These are phyloP conservation scores for Sipha flava DNA, from an alignment of 1,140 invertebrate species.

Conservation along the genomic window DNA sequence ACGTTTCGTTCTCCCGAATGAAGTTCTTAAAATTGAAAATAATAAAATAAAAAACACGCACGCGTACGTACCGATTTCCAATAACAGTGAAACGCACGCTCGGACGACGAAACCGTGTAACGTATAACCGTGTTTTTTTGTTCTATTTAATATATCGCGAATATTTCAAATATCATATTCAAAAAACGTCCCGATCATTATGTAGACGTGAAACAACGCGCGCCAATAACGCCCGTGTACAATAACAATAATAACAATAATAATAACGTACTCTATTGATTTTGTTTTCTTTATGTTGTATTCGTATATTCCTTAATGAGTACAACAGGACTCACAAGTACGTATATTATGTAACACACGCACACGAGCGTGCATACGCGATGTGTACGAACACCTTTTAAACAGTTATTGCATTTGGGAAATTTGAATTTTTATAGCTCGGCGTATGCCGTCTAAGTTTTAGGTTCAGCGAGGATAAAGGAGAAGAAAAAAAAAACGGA, in stretches of 20 bases:
- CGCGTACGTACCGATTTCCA: neutral
- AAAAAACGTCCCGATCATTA: neutral
- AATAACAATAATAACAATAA: neutral
- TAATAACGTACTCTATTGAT: neutral
- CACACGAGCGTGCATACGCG: neutral
- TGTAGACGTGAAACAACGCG: too few relatives aligned
- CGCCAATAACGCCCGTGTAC: too few relatives aligned
- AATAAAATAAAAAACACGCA: neutral
- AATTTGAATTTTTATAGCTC: neutral
- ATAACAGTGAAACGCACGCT: neutral
- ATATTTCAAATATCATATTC: neutral
- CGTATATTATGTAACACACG: neutral
- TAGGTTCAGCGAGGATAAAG: neutral
- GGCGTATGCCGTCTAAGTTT: neutral
- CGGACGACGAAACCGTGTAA: neutral
- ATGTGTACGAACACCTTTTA: too few relatives aligned
- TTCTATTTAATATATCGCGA: neutral
- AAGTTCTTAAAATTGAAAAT: constrained; percentile 10
- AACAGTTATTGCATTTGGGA: neutral
- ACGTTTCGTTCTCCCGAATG: neutral
- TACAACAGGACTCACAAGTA: neutral
- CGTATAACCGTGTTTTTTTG: neutral
- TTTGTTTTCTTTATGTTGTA: neutral
- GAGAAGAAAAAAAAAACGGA: too few relatives aligned
- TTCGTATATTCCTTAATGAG: neutral